Percentiles rank a stretch among this genome's conserved stretches.
Conservation (phyloP, 2,797 vertebrate species). For the Spea hammondii region DNA sequence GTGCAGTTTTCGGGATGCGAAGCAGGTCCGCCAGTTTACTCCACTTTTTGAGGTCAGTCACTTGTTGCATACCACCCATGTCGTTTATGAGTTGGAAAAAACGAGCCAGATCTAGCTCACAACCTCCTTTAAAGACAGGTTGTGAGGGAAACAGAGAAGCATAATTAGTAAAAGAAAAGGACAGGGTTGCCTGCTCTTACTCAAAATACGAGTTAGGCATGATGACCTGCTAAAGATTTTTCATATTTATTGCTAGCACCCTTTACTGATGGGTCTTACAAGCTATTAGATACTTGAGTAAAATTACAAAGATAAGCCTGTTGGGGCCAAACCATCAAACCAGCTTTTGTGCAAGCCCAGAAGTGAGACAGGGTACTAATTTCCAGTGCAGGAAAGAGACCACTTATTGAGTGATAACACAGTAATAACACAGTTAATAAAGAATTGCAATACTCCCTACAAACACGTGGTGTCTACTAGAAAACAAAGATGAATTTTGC, state of each 20-base stretch:
- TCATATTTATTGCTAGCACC: neutral
- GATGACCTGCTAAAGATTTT: neutral
- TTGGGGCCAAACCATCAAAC: neutral
- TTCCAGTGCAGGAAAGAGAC: no score
- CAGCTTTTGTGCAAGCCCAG: no score
- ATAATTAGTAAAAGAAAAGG: slow-evolving; percentile 10
- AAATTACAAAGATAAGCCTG: neutral
- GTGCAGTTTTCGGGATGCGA: slow-evolving; percentile 94
- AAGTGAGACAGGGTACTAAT: no score
- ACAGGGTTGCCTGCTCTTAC: neutral
- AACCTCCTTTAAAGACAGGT: slow-evolving; percentile 76
- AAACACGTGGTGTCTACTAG: no score
- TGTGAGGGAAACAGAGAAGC: slow-evolving; percentile 44
- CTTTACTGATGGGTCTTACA: neutral
- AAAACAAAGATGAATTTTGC: no score
- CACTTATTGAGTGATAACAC: no score
- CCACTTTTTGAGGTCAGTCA: slow-evolving; percentile 99
- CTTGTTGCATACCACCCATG: slow-evolving; percentile 99
- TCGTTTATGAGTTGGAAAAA: slow-evolving; percentile 98
- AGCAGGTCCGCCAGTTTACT: slow-evolving; percentile 96
- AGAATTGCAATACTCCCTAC: no score
- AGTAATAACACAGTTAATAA: no score
- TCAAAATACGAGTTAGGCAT: neutral
- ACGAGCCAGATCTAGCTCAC: slow-evolving; percentile 96
- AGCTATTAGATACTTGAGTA: neutral